Conservation (phyloP, 2,888 invertebrate genomes). For the Aspidiotus rigidus region DNA sequence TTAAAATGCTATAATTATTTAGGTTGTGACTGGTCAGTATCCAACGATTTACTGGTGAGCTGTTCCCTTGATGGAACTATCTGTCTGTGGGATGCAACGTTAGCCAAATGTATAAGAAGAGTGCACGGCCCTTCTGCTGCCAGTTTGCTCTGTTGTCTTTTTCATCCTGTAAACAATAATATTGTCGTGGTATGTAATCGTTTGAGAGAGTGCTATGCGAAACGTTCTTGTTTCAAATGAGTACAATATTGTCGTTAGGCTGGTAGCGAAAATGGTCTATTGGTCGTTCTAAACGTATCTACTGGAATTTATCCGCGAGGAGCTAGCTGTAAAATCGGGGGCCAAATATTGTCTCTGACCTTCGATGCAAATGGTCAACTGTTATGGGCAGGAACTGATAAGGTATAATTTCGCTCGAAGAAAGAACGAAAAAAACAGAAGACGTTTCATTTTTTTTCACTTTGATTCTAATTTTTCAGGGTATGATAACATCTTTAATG, state of each 20-base stretch:
- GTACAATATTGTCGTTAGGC: constrained; percentile 45
- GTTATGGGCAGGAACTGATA: constrained; percentile 56
- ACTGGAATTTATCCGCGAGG: constrained; percentile 68
- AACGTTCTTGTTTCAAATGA: neutral
- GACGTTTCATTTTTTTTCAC: neutral
- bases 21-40: constrained; percentile 76
- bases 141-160: constrained; percentile 61
- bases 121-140: constrained; percentile 55
- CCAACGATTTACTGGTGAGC: constrained; percentile 73
- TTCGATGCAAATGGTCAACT: constrained; percentile 69
- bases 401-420: constrained; percentile 35
- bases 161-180: constrained; percentile 78
- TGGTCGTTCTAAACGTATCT: constrained; percentile 72
- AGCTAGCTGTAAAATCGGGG: constrained; percentile 49
- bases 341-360: constrained; percentile 54
- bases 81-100: constrained; percentile 59
- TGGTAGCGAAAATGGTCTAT: constrained; percentile 62
- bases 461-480: constrained; percentile 42
- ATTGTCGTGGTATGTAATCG: constrained; percentile 58
- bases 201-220: too few relatives aligned
- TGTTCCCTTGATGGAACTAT: constrained; percentile 64
- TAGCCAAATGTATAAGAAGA: constrained; percentile 51
- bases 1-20: constrained; percentile 34
- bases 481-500: constrained; percentile 59
- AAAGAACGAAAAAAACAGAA: neutral